Base-by-base conservation (phyloP, 2,113 vertebrate genomes). In the Neofelis nebulosa region DNA sequence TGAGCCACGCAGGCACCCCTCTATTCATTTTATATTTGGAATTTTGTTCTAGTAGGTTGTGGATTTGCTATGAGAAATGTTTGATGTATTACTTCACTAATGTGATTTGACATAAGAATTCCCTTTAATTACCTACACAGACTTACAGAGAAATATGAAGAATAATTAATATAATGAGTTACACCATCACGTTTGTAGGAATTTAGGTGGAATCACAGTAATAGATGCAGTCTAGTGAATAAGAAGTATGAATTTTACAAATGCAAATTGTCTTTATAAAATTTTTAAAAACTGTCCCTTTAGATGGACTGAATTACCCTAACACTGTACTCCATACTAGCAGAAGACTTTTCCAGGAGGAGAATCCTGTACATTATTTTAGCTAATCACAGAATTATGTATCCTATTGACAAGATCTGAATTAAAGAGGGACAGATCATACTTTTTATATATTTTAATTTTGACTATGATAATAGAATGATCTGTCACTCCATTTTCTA, bases 31-130 rank as follows among this genome's bases (percentile, higher is more conserved):
- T 45, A 45, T 45, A 45, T 45, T 45, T 9, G 45, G 45, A 45
- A 45, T 45, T 45, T 45, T 45, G 7, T 45, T 9, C 45, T 45
- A 45, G 8, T 45, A 8, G 45, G 8, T 45, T 65, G 16, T n/a
- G 25, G 23, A 82, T 69, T 93, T 91, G 25, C 11, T 95, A 13
- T 94, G 71, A 91, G 55, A 96, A 93, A 57, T 57, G 2, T 76
- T 96, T 97, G 94, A 97, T 74, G 11, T 55, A 95, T 95, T 69
- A 81, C 68, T 96, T 97, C 45, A 84, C 55, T 96, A 97, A 97
- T 97, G 25, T 76, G 81, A 94, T 83, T 84, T 97, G 97, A 94
- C 94, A 69, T 91, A 38, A 79, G 10, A n/a, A 89, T 82, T 91
- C 9, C 65, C 50, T 87, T 94, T 94, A 94, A 93, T 96, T 97